Evolutionary conservation across 2,797 vertebrate species (phyloP), one percentile per base, ranked within the genome.

Genomic region (Artibeus lituratus): DNA sequence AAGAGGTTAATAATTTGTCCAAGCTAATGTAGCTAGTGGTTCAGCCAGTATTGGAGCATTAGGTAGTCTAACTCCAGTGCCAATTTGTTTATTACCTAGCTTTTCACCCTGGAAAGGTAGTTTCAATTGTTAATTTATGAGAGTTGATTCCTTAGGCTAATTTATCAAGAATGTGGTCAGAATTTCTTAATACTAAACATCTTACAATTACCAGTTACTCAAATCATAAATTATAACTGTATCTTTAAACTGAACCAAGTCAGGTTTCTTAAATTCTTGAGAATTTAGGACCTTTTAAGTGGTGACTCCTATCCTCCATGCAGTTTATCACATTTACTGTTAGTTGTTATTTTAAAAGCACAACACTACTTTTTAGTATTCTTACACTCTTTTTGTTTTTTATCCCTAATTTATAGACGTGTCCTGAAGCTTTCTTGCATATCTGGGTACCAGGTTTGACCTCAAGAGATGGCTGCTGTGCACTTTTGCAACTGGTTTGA

Each of bases 341-440:
- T 89, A 57, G 19, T 87, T 49, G 73, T 69, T 95, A 11, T 77
- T 93, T 18, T 49, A 32, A 90, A 92, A 83, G 22, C 37, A 24
- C 11, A 16, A 62, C 15, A 14, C 57, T 94, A 26, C 84, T 74
- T 81, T 85, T 90, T 93, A 53, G 21, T 92, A 74, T 76, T 92
- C 35, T 91, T 94, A 91, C 2, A 32, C 44, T 82, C 10, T 65
- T 91, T n/a, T 85, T 84, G 76, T 62, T 70, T 65, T 92, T 90
- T 84, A 82, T 85, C 80, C 70, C 78, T 96, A 10, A 82, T 81
- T 99, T 97, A 90, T 98, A 99, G 99, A 99, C 94, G 99, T 99
- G 98, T 99, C 99, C 98, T 99, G 99, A 99, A 98, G 98, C 97
- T 97, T 98, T 98, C 78, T 94, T 98, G 95, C 96, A 87, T 97